Conservation (phyloP, 2,888 invertebrate species). For the Noctua janthe region DNA sequence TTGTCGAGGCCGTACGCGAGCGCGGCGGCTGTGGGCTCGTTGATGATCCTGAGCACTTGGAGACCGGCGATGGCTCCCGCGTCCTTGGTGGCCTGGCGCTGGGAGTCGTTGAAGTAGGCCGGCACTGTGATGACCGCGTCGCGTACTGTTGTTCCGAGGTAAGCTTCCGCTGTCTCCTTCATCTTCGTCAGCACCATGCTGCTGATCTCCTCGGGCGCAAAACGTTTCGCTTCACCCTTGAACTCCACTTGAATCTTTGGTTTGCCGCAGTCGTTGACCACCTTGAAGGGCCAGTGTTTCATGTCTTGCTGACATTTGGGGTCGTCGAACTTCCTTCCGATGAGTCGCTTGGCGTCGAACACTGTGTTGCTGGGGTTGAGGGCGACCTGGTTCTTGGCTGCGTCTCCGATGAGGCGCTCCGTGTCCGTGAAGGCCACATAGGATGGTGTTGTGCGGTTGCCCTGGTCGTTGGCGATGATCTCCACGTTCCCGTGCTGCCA, state of each 20-base stretch:
- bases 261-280: constrained; percentile 91
- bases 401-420: constrained; percentile 93
- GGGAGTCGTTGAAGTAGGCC: constrained; percentile 94
- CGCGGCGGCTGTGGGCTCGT: constrained; percentile 97
- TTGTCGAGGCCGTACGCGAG: constrained; percentile 95
- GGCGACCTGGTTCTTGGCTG: constrained; percentile 93
- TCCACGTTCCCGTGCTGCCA: constrained; percentile 93
- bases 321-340: constrained; percentile 94
- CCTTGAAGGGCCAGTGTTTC: constrained; percentile 96
- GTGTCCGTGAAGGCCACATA: constrained; percentile 94
- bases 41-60: constrained; percentile 96
- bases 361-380: constrained; percentile 94
- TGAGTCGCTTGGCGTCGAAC: constrained; percentile 94
- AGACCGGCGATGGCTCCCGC: constrained; percentile 96
- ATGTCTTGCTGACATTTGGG: constrained; percentile 94
- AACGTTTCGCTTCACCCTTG: constrained; percentile 91
- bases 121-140: constrained; percentile 95
- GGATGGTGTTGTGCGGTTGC: constrained; percentile 93
- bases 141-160: constrained; percentile 91
- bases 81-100: constrained; percentile 96
- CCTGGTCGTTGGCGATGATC: constrained; percentile 93
- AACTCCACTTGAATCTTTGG: constrained; percentile 93
- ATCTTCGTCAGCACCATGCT: constrained; percentile 96
- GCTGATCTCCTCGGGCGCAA: constrained; percentile 93
- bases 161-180: constrained; percentile 94